Conservation (phyloP, 2,888 invertebrate species). For the Peribatodes rhomboidaria region DNA sequence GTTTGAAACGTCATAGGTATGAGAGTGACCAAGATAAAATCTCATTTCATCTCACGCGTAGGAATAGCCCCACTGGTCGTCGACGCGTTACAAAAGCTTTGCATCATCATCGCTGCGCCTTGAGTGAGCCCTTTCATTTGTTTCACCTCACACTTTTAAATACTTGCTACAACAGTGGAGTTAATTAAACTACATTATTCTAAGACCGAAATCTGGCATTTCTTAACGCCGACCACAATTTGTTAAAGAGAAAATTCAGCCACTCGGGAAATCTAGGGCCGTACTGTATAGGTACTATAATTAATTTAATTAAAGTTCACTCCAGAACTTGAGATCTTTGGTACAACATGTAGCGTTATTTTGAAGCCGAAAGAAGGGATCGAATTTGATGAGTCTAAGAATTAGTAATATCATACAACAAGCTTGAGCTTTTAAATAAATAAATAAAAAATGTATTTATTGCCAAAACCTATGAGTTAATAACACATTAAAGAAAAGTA, state of each 20-base stretch:
- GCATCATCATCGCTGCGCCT: no score
- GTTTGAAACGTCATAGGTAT: no score
- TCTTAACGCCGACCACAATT: constrained; percentile 33
- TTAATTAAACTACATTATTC: constrained; percentile 34
- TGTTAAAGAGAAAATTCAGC: constrained; percentile 39
- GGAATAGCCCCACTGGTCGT: no score
- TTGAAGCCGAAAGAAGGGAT: constrained; percentile 22
- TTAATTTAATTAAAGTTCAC: constrained; percentile 56
- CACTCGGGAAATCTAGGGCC: constrained; percentile 51
- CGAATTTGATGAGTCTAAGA: constrained; percentile 16
- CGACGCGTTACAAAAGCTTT: no score
- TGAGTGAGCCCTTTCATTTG: background rate
- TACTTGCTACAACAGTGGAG: constrained; percentile 16
- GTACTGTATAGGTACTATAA: constrained; percentile 42
- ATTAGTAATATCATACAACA: no score
- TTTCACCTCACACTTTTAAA: constrained; percentile 8
- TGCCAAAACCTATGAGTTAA: no score
- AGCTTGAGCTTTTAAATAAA: no score
- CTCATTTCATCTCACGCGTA: no score
- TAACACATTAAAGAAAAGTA: no score
- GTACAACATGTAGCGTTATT: constrained; percentile 25
- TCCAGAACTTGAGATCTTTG: constrained; percentile 43
- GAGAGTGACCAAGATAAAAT: no score
- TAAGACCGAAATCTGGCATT: constrained; percentile 32
- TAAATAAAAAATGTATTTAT: no score